These are phyloP conservation scores for Cetonia aurata DNA, from an alignment of 2,888 invertebrate genomes.

Conservation along the genomic window DNA sequence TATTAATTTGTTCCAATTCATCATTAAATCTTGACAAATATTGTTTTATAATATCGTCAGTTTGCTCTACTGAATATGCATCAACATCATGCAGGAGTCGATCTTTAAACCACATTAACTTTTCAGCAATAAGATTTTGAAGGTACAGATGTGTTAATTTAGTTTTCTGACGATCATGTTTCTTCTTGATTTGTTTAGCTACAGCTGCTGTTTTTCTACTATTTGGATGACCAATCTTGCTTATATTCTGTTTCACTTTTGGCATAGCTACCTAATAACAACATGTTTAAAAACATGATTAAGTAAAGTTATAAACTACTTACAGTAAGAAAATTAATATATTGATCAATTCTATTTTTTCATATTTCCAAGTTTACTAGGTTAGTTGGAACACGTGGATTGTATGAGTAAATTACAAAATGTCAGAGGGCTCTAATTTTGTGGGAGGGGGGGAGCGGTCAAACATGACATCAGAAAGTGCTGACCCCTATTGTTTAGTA, in stretches of 20 bases:
- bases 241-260: constrained; percentile 68
- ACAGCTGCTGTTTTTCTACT: constrained; percentile 84
- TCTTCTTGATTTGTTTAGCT: constrained; percentile 74
- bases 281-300: too few species aligned
- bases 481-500: too few species aligned
- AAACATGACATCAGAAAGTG: too few species aligned
- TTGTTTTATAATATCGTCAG: constrained; percentile 71
- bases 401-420: too few species aligned
- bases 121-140: constrained; percentile 81
- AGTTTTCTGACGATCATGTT: constrained; percentile 67
- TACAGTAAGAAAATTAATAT: too few species aligned
- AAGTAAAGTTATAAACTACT: too few species aligned
- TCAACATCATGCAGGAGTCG: constrained; percentile 70
- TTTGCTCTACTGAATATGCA: constrained; percentile 73
- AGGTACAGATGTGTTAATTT: constrained; percentile 78
- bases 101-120: constrained; percentile 83
- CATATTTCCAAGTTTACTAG: too few species aligned
- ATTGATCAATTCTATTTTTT: too few species aligned
- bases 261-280: constrained; percentile 54
- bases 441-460: too few species aligned
- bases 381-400: too few species aligned
- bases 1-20: constrained; percentile 81
- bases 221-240: constrained; percentile 83
- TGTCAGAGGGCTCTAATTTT: too few species aligned
- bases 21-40: constrained; percentile 79